Conservation (phyloP, 1,140 invertebrate genomes). For the Eurytemora carolleeae region DNA sequence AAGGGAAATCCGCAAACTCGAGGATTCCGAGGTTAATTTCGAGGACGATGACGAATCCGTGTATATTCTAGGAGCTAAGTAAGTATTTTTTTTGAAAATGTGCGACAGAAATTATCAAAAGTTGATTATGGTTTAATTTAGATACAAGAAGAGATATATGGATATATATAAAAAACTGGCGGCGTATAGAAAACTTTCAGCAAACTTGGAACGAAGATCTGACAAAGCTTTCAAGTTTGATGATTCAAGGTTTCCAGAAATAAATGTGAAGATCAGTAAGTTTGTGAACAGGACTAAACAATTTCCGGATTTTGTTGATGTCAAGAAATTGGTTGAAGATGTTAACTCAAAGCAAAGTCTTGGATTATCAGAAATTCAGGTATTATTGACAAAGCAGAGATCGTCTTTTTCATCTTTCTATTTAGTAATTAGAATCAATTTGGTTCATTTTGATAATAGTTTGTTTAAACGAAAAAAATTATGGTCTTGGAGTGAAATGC, state of each 20-base stretch:
- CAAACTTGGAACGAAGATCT: neutral
- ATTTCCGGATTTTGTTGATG: neutral
- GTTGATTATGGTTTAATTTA: neutral
- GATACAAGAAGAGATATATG: neutral
- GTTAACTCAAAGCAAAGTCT: neutral
- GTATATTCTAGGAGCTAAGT: neutral
- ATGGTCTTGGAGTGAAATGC: too few species aligned
- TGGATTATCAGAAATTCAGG: neutral
- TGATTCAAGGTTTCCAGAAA: neutral
- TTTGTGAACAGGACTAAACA: neutral
- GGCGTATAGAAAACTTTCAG: neutral
- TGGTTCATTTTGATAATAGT: too few species aligned
- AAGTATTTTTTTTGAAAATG: neutral
- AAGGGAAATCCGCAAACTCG: neutral
- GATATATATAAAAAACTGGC: neutral
- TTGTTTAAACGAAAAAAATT: too few species aligned
- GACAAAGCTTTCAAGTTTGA: neutral
- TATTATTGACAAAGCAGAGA: too few species aligned
- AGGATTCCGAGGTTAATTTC: neutral
- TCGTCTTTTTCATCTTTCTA: too few species aligned
- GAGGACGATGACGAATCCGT: neutral
- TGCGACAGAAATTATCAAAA: neutral
- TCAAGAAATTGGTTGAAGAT: neutral
- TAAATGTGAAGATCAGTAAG: neutral
- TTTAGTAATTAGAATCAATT: too few species aligned